Conservation (phyloP, 2,888 invertebrate species). For the Creontiades dilutus region DNA sequence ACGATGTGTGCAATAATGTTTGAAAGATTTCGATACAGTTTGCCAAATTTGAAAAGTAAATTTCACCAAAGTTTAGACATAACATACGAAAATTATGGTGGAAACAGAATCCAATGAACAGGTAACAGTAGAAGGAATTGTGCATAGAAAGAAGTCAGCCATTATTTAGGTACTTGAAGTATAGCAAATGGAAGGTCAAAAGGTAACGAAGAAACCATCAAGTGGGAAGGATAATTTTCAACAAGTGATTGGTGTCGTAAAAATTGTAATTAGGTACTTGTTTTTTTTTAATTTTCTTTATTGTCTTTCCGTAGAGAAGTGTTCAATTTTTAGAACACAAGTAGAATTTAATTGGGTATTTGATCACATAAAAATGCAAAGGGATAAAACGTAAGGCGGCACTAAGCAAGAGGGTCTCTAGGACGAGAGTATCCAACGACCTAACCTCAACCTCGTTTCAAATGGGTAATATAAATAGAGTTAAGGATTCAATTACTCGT, state of each 20-base stretch:
- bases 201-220: too few species aligned
- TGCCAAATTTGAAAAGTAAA: not conserved
- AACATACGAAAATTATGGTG: too few species aligned
- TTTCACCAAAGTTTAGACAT: not conserved
- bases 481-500: not conserved
- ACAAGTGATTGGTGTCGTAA: constrained; percentile 2
- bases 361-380: not conserved
- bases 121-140: too few species aligned
- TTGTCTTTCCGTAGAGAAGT: constrained; percentile 17
- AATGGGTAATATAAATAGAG: not conserved
- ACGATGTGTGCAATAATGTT: not conserved
- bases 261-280: not conserved
- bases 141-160: too few species aligned
- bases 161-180: too few species aligned
- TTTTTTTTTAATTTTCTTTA: too few species aligned
- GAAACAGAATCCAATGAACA: too few species aligned
- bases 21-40: too few species aligned
- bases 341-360: not conserved
- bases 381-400: not conserved
- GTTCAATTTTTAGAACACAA: not conserved
- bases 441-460: not conserved
- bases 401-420: not conserved
- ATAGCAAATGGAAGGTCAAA: too few species aligned
- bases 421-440: not conserved
- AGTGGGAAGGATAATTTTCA: not conserved